These are phyloP conservation scores for Cancer borealis DNA, from an alignment of 2,888 invertebrate species.

Conservation along the genomic window DNA sequence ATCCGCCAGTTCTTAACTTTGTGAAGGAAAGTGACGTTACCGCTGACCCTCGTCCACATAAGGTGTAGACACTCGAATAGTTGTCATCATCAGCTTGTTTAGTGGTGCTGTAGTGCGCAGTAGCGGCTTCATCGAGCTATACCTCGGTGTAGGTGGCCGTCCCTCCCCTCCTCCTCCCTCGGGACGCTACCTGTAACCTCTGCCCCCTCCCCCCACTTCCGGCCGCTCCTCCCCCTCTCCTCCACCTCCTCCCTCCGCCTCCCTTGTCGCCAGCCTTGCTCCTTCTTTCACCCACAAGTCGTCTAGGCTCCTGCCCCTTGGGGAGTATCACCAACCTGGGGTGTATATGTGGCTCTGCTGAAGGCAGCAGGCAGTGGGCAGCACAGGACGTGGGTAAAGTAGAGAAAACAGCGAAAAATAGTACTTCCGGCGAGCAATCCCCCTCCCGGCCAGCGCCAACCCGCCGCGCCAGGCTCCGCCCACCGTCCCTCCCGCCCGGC, in stretches of 20 bases:
- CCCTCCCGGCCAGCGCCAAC: constrained; percentile 43
- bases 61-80: background rate
- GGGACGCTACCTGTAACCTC: constrained; percentile 74
- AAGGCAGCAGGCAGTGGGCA: background rate
- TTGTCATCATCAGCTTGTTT: background rate
- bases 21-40: background rate
- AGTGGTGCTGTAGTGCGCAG: constrained; percentile 14
- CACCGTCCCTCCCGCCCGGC: constrained; percentile 59
- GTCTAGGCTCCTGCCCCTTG: background rate
- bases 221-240: constrained; percentile 58
- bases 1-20: background rate
- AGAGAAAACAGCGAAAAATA: constrained; percentile 57
- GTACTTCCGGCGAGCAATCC: constrained; percentile 62
- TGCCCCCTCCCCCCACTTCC: constrained; percentile 74
- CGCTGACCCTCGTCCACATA: background rate
- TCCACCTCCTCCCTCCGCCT: constrained; percentile 36
- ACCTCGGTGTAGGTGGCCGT: constrained; percentile 54
- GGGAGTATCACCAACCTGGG: background rate
- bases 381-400: constrained; percentile 16
- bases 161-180: constrained; percentile 54
- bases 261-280: constrained; percentile 33
- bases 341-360: background rate
- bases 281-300: constrained; percentile 37
- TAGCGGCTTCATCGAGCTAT: constrained; percentile 25
- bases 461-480: constrained; percentile 64